These are phyloP conservation scores for Kradibia gibbosae DNA, from an alignment of 1,140 invertebrate species.

Conservation along the genomic window DNA sequence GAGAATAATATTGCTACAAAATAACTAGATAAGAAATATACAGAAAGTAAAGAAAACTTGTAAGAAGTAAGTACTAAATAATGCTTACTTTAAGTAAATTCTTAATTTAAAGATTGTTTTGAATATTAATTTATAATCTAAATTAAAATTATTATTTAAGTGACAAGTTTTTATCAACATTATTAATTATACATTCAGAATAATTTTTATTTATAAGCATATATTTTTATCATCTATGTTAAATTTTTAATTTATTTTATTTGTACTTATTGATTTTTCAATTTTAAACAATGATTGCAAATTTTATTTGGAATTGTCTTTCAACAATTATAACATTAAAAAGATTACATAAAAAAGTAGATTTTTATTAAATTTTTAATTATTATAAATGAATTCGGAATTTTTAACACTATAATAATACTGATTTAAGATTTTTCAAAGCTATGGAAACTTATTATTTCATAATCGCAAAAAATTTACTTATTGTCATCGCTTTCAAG, in stretches of 20 bases:
- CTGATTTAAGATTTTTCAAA: background rate
- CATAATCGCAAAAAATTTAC: background rate
- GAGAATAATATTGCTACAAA: background rate
- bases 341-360: background rate
- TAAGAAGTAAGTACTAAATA: background rate
- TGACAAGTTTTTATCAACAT: background rate
- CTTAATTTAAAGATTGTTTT: background rate
- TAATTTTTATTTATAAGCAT: background rate
- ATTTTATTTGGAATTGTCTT: background rate
- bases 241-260: background rate
- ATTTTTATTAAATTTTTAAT: constrained; percentile 6
- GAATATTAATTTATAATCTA: background rate
- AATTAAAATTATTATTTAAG: background rate
- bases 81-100: background rate
- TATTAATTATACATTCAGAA: background rate
- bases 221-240: background rate
- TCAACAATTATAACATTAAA: background rate
- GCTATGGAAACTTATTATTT: background rate
- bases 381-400: background rate
- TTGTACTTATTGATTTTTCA: constrained; percentile 12
- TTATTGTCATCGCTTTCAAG: constrained; percentile 15
- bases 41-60: background rate
- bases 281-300: background rate
- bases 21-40: too few species aligned
- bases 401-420: constrained; percentile 18